Evolutionary conservation across 2,113 vertebrate species (phyloP).

Genomic region (Cavia porcellus): DNA sequence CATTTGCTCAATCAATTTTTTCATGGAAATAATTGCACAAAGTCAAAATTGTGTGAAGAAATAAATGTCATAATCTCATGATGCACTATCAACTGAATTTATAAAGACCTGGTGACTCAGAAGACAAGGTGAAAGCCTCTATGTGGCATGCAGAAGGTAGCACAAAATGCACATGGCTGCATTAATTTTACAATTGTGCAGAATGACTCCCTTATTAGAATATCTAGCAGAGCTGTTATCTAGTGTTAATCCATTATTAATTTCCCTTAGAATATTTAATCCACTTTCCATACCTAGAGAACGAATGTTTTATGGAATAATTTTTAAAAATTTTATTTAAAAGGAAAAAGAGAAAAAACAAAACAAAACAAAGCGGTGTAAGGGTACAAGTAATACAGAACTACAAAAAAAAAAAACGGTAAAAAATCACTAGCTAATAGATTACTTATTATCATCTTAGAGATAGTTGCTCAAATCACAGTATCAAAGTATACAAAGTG

Average conservation of each 20-base stretch:
- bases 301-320: background rate
- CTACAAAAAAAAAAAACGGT: no score
- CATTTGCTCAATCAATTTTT: conserved; percentile 73
- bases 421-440: no score
- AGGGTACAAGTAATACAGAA: no score
- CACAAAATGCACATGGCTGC: conserved; percentile 59
- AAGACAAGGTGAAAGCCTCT: conserved; percentile 72
- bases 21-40: conserved; percentile 72
- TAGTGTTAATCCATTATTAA: conserved; percentile 16
- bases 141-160: conserved; percentile 44
- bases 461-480: no score
- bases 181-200: conserved; percentile 57
- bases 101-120: conserved; percentile 64
- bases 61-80: conserved; percentile 71
- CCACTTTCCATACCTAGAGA: background rate
- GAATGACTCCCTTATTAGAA: conserved; percentile 54
- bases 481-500: no score
- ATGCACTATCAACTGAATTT: conserved; percentile 74
- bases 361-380: no score
- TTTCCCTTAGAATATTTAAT: conserved; percentile 51
- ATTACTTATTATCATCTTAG: no score
- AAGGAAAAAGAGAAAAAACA: no score
- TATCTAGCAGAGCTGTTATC: background rate
- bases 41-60: conserved; percentile 77
- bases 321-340: conserved; percentile 29